A percentile compares a stretch with the other conserved stretches of the same genome.
phyloP scores from a whole-genome alignment of 1,140 invertebrate species.

The Dufourea novaeangliae region DNA sequence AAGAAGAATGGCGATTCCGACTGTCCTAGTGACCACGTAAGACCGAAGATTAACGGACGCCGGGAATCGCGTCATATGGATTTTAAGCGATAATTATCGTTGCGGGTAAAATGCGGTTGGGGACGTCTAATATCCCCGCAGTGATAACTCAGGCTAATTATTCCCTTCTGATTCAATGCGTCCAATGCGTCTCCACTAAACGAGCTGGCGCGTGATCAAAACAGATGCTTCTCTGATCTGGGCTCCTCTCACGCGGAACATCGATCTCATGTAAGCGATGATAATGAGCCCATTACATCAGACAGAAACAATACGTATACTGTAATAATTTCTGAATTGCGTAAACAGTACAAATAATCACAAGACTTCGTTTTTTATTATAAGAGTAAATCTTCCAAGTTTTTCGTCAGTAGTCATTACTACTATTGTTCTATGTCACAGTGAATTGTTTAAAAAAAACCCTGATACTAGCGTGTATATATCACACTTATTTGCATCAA shows the following conservation, averaged over 20 bases:
- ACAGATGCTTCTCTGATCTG: neutral
- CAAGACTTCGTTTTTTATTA: no score
- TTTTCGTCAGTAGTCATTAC: no score
- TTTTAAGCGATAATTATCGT: constrained; percentile 23
- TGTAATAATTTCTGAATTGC: no score
- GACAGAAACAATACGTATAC: no score
- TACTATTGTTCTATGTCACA: no score
- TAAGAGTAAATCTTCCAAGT: no score
- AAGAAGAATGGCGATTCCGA: neutral
- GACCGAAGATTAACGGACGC: neutral
- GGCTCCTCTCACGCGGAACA: neutral
- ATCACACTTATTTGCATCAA: neutral
- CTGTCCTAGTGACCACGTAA: neutral
- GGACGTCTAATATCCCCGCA: neutral
- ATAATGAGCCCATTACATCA: neutral
- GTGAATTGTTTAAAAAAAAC: no score
- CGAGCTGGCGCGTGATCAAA: neutral
- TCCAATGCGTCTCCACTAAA: neutral
- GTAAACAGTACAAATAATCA: no score
- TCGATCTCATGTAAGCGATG: neutral
- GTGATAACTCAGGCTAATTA: constrained; percentile 26
- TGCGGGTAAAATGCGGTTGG: neutral
- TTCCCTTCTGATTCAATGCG: neutral
- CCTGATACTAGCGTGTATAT: neutral
- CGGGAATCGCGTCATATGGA: neutral